Evolutionary conservation across 2,888 invertebrate species (phyloP), one percentile per base, ranked within the genome.

Genomic region (Morpho helenor): DNA sequence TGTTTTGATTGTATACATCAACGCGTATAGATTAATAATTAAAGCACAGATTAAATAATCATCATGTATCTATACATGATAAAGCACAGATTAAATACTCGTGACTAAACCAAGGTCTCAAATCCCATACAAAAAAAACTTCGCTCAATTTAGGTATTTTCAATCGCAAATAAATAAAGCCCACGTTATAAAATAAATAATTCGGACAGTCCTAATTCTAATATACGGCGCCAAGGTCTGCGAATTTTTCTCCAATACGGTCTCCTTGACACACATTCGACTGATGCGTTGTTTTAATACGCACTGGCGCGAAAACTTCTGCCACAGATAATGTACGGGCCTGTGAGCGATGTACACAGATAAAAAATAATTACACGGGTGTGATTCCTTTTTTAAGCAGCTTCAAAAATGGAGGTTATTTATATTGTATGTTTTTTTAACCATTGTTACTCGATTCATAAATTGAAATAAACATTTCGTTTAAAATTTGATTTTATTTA

Each of bases 161-260:
- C 57, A 56, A 52, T 54, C 56, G 57, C 39, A 65, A 65, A 68
- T 69, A 68, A 65, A 66, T 62, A 64, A 64, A 62, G 59, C 70
- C 71, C 68, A 71, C 71, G 68, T 69, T 67, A 68, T 68, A 68
- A 71, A 66, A 79, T 79, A 80, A 83, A 82, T 78, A 81, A 77
- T 60, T 75, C 81, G 76, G 80, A 74, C 82, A 78, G 78, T 80
- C 82, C 85, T 86, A 86, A 79, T 80, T 85, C 82, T 83, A 80
- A 84, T 82, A 80, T 80, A 73, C 70, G 61, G 70, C 73, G 76
- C 65, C 86, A 86, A 87, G 87, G 87, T 83, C 70, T 68, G 84
- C 84, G 68, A 86, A 82, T 87, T 87, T 87, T 87, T 87, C 84
- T 80, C 79, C 78, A 84, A 83, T 69, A 71, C 75, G 70, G 68